These are phyloP conservation scores for Galerucella pusilla DNA, from an alignment of 2,888 invertebrate species.

Conservation along the genomic window DNA sequence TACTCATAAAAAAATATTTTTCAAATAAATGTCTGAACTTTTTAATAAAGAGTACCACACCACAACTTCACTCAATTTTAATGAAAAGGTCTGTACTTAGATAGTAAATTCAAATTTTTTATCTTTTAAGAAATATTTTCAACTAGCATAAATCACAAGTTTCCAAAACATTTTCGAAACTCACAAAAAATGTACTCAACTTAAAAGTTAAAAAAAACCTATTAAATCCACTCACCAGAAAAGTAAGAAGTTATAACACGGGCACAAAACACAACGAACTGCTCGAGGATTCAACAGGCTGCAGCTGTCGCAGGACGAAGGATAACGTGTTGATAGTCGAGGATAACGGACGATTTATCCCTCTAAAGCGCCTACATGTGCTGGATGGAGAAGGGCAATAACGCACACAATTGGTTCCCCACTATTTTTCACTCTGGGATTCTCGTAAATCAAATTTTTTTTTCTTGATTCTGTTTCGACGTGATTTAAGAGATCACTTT, in stretches of 20 bases:
- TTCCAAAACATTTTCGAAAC: not conserved
- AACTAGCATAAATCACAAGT: not conserved
- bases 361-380: constrained; percentile 55
- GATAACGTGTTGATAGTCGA: constrained; percentile 47
- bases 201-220: not conserved
- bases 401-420: constrained; percentile 44
- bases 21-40: too few species aligned
- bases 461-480: constrained; percentile 11
- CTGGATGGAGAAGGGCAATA: constrained; percentile 37
- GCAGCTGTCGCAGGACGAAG: constrained; percentile 48
- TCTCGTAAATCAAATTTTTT: constrained; percentile 26
- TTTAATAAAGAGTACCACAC: too few species aligned
- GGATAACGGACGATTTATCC: constrained; percentile 56
- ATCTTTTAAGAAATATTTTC: not conserved
- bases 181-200: not conserved
- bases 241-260: constrained; percentile 23
- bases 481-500: constrained; percentile 1
- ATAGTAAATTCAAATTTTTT: too few species aligned
- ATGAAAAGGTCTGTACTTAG: too few species aligned
- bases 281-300: constrained; percentile 53
- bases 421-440: constrained; percentile 33
- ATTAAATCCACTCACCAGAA: constrained; percentile 18
- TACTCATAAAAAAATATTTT: too few species aligned
- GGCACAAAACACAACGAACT: constrained; percentile 37
- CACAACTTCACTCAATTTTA: too few species aligned